These are phyloP conservation scores for Oedothorax gibbosus DNA, from an alignment of 1,140 invertebrate genomes.

Conservation along the genomic window DNA sequence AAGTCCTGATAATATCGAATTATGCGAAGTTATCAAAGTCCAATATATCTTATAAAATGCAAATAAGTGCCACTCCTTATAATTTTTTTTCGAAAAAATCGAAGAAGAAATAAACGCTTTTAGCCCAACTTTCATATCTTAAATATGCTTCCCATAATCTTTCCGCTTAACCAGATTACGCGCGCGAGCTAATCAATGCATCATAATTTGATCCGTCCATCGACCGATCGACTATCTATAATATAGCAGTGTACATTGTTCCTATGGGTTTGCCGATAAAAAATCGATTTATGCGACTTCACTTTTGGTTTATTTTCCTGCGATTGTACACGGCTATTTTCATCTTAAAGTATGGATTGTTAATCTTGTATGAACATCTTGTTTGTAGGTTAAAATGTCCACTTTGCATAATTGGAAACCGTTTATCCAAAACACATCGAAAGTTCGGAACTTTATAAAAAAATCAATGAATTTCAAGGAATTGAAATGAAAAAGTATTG, in stretches of 20 bases:
- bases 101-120: background rate
- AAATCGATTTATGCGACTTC: slow-evolving; percentile 7
- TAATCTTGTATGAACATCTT: no score
- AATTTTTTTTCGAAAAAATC: background rate
- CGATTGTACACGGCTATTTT: no score
- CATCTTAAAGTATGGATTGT: no score
- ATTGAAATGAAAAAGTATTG: no score
- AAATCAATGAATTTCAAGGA: no score
- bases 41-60: no score
- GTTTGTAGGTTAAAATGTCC: no score
- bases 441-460: no score
- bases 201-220: slow-evolving; percentile 16
- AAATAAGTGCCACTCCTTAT: background rate
- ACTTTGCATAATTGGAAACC: no score
- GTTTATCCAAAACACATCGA: no score
- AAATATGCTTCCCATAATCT: background rate
- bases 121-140: background rate
- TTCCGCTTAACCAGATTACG: background rate
- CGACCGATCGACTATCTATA: slow-evolving; percentile 17
- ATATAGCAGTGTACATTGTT: slow-evolving; percentile 12
- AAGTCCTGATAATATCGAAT: no score
- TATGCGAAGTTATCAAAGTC: no score
- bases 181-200: slow-evolving; percentile 4
- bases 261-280: slow-evolving; percentile 2
- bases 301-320: background rate